Evolutionary conservation across 1,140 invertebrate genomes (phyloP).

Genomic region (Drosophila ambigua): DNA sequence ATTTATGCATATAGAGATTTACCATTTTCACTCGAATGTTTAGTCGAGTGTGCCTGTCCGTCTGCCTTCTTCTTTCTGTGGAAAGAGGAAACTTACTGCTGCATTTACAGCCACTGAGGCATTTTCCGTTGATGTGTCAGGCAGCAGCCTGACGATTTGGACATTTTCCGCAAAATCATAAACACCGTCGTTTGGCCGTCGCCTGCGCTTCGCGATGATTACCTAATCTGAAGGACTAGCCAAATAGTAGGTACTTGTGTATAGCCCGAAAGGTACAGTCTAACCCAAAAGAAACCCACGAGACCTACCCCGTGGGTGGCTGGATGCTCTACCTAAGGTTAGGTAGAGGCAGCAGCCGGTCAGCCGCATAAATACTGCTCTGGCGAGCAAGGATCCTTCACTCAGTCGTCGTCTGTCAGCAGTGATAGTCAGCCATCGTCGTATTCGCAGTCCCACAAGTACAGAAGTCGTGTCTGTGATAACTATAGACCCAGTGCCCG

Average conservation of each 20-base stretch:
- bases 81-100: conserved; percentile 33
- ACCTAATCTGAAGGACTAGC: conserved; percentile 65
- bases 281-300: conserved; percentile 18
- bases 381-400: conserved; percentile 33
- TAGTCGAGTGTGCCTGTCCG: conserved; percentile 10
- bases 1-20: neutral
- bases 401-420: conserved; percentile 54
- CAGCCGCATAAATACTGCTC: conserved; percentile 39
- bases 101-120: conserved; percentile 29
- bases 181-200: conserved; percentile 53
- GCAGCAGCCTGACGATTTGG: conserved; percentile 37
- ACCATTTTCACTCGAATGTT: conserved; percentile 4
- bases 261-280: conserved; percentile 23
- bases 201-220: conserved; percentile 26
- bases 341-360: neutral
- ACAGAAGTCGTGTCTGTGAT: conserved; percentile 59
- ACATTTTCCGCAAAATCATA: conserved; percentile 75
- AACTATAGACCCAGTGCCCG: conserved; percentile 48
- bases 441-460: conserved; percentile 1
- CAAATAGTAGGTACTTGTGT: conserved; percentile 7
- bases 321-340: conserved; percentile 44
- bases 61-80: conserved; percentile 26
- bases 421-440: conserved; percentile 27
- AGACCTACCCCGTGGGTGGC: neutral
- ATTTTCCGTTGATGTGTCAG: conserved; percentile 15